phyloP scores from a whole-genome alignment of 2,797 vertebrate genomes.

The Neosalanx taihuensis region DNA sequence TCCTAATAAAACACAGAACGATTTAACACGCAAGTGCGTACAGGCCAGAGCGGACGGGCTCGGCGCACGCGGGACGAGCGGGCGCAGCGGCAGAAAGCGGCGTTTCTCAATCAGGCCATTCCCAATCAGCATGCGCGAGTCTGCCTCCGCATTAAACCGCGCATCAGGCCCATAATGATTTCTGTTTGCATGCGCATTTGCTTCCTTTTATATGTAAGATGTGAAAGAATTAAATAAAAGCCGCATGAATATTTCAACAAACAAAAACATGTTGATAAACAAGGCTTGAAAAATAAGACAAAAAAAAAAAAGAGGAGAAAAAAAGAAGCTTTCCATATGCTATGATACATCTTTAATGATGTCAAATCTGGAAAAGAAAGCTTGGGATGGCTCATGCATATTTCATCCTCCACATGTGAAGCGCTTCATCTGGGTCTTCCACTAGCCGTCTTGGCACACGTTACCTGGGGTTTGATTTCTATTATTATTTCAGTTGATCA shows the following conservation, averaged over 20 bases:
- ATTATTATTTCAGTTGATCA: conserved; percentile 76
- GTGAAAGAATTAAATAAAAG: conserved; percentile 87
- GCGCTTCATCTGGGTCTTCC: conserved; percentile 73
- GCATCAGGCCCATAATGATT: conserved; percentile 78
- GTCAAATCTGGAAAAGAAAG: conserved; percentile 83
- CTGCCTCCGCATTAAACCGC: conserved; percentile 76
- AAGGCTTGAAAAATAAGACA: conserved; percentile 83
- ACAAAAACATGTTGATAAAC: conserved; percentile 86
- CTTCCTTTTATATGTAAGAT: conserved; percentile 83
- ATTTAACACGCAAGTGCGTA: conserved; percentile 17
- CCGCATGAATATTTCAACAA: conserved; percentile 85
- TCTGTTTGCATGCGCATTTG: conserved; percentile 79
- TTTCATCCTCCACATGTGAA: conserved; percentile 84
- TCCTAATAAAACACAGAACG: conserved; percentile 14
- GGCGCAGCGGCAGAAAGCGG: conserved; percentile 50
- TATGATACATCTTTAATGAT: conserved; percentile 86
- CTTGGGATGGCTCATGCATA: conserved; percentile 81
- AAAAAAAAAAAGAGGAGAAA: conserved; percentile 55
- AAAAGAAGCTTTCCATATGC: conserved; percentile 77
- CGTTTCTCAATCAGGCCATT: conserved; percentile 78
- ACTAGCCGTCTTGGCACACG: conserved; percentile 68
- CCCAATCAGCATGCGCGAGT: conserved; percentile 76
- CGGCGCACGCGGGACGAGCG: conserved; percentile 33
- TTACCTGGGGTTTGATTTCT: conserved; percentile 78
- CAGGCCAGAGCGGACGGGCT: conserved; percentile 8